Percentiles rank a stretch among this genome's conserved stretches.
These are phyloP conservation scores for Astreopora myriophthalma DNA, from an alignment of 64 coral and sea anemone species.

Conservation along the genomic window DNA sequence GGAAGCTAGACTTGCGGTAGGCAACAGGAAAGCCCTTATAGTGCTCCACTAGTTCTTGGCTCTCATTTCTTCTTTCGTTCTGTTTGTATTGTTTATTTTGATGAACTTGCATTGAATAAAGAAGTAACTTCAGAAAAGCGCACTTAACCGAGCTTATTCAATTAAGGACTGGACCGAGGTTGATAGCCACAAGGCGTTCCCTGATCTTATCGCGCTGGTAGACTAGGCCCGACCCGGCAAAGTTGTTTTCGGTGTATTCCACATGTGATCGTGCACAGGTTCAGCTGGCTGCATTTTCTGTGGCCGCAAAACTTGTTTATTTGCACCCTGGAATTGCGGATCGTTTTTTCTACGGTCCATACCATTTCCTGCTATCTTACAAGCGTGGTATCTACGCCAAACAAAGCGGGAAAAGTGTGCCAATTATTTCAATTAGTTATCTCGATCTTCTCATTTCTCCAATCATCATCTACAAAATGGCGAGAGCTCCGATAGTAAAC, in stretches of 20 bases:
- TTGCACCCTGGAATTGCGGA: no score
- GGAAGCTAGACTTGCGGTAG: no score
- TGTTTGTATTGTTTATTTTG: no score
- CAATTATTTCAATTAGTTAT: not conserved
- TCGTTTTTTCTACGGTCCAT: no score
- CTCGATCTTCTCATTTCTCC: not conserved
- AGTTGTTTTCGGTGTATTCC: not conserved
- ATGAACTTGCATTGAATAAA: no score
- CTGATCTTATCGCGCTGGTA: not conserved
- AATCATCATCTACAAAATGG: not conserved
- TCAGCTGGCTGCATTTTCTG: no score
- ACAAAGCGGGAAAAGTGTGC: not conserved
- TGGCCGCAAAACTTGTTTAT: not conserved
- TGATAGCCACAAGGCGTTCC: not conserved
- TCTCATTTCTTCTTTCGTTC: no score
- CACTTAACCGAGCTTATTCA: no score
- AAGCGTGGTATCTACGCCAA: not conserved
- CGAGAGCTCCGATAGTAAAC: slow-evolving; percentile 8
- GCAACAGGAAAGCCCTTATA: no score
- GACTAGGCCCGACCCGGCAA: not conserved
- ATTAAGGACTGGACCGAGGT: slow-evolving; percentile 7
- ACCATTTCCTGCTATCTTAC: not conserved
- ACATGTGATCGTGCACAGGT: slow-evolving; percentile 1
- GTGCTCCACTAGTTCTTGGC: no score
- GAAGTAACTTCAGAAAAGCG: no score